A percentile compares a stretch with the other conserved stretches of the same genome.
These are phyloP conservation scores for Coleophora flavipennella DNA, from an alignment of 2,888 invertebrate genomes.

Conservation along the genomic window DNA sequence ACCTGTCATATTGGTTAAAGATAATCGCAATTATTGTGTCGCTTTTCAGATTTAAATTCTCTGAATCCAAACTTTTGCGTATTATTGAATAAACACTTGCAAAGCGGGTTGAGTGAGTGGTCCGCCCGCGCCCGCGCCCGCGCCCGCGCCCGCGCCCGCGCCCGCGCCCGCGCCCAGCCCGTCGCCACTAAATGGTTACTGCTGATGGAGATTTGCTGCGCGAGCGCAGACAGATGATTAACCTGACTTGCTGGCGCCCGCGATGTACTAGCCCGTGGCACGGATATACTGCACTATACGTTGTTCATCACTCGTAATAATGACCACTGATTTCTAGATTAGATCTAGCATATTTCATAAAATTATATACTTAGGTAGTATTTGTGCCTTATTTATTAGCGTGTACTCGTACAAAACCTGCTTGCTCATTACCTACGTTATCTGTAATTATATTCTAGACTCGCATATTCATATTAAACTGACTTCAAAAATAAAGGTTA, in stretches of 20 bases:
- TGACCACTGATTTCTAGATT: constrained; percentile 9
- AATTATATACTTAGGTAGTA: too few species aligned
- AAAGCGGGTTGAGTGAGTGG: constrained; percentile 36
- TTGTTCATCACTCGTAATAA: constrained; percentile 24
- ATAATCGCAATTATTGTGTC: too few species aligned
- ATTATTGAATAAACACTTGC: constrained; percentile 22
- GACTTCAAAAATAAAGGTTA: too few species aligned
- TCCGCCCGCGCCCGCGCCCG: too few species aligned
- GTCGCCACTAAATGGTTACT: constrained; percentile 50
- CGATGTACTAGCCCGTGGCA: constrained; percentile 56
- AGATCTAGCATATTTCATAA: constrained; percentile 1
- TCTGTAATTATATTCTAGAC: too few species aligned
- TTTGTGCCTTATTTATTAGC: too few species aligned
- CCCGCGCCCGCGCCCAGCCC: too few species aligned
- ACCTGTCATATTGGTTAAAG: background rate
- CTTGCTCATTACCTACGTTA: too few species aligned
- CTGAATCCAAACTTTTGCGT: constrained; percentile 30
- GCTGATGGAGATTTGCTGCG: constrained; percentile 58
- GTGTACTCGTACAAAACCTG: too few species aligned
- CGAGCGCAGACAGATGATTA: constrained; percentile 58
- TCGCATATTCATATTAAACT: too few species aligned
- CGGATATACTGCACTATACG: constrained; percentile 44
- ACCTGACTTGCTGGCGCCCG: constrained; percentile 45
- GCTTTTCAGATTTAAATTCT: constrained; percentile 17
- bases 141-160: too few species aligned